Base-by-base conservation (phyloP, 2,888 invertebrate species). In the Plebejus argus region DNA sequence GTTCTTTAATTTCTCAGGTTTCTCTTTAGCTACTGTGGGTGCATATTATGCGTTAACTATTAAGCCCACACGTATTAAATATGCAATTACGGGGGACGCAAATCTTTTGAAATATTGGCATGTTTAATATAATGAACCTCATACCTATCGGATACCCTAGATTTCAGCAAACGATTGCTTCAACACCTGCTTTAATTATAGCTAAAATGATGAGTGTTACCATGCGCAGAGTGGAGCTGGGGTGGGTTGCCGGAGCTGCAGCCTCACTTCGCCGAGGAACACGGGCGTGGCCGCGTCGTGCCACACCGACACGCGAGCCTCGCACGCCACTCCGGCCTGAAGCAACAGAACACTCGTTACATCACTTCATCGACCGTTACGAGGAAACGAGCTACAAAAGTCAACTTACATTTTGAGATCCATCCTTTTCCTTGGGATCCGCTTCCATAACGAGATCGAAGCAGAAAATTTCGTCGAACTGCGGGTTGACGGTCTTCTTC, bases 401-500 rank as follows among this genome's bases (percentile, higher is more conserved):
- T 12, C 20, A 75, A 85, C 90, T 91, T 83, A 96, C 95, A 84
- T 95, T 94, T 86, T 95, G 95, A 49, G 95, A 94, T 81, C 91
- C 90, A 80, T 94, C 93, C 85, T 91, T 92, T 82, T 94, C 93
- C 83, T 93, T 94, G 28, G 92, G 90, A 81, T 95, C 95, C 79
- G 95, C 93, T 82, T 95, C 95, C 86, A 95, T 94, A 79, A 94
- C 94, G 86, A 95, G 92, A 92, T 95, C 95, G 90, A 98, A 98
- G 86, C 96, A 95, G 91, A 98, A 97, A 81, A 96, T 96, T 92
- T 98, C 98, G 86, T 98, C 97, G 90, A 97, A 98, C 87, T 97
- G 96, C 18, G 98, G 98, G 88, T 97, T 97, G 81, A 97, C 96
- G 77, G 98, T 98, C 95, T 98, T 98, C 94, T 98, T 98, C 89